phyloP scores from a whole-genome alignment of 2,888 invertebrate species.

The Platerodrilus igneus region DNA sequence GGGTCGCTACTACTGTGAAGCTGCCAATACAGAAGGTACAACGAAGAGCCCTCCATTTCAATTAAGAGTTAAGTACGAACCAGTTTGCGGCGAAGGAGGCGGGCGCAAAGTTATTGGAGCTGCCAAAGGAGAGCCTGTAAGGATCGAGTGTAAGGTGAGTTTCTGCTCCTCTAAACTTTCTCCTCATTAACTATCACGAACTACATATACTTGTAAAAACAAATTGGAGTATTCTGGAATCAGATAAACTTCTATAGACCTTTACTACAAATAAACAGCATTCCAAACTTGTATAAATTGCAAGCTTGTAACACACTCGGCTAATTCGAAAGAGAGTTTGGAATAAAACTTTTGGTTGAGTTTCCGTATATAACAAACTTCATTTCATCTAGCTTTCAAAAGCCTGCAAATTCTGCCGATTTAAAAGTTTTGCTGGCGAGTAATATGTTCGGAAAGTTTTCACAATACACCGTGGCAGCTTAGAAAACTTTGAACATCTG shows the following conservation, averaged over 20 bases:
- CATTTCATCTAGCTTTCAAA: constrained; percentile 17
- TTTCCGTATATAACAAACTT: too few species aligned
- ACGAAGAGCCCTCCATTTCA: constrained; percentile 68
- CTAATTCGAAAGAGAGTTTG: too few species aligned
- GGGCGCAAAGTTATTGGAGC: constrained; percentile 52
- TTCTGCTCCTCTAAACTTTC: too few species aligned
- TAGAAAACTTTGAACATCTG: constrained; percentile 2
- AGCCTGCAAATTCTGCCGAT: constrained; percentile 19
- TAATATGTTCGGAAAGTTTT: constrained; percentile 15
- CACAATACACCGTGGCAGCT: constrained; percentile 12
- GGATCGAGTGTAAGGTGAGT: constrained; percentile 51
- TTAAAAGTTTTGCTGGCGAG: constrained; percentile 16
- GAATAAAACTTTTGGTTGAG: too few species aligned
- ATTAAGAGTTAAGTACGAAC: constrained; percentile 67
- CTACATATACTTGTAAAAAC: not conserved
- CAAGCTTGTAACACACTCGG: too few species aligned
- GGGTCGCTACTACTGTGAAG: constrained; percentile 73
- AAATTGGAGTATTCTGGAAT: too few species aligned
- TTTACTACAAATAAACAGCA: too few species aligned
- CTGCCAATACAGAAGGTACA: constrained; percentile 72
- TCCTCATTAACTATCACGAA: not conserved
- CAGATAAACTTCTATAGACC: too few species aligned
- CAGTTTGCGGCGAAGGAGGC: constrained; percentile 51
- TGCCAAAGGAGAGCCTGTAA: constrained; percentile 53
- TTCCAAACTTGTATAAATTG: too few species aligned